Evolutionary conservation across 2,797 vertebrate species (phyloP).

Genomic region (Rhinichthys osculus): DNA sequence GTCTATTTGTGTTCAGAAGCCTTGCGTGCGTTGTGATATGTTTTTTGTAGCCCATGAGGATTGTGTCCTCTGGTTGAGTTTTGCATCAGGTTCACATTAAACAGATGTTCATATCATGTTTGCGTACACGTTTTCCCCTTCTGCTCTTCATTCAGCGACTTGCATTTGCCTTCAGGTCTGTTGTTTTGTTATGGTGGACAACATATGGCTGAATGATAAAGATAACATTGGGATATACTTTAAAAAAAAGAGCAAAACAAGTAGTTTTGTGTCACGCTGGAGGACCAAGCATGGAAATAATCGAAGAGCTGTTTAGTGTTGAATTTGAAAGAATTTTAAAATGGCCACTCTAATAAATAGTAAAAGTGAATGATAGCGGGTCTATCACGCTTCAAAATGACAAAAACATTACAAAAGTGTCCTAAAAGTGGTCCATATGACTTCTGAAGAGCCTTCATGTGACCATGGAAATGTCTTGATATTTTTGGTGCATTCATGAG

Average conservation of each 20-base stretch:
- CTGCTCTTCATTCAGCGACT: background rate
- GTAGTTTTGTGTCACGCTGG: background rate
- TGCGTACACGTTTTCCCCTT: background rate
- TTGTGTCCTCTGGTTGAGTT: slow-evolving; percentile 7
- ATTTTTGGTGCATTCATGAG: background rate
- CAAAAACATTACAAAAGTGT: background rate
- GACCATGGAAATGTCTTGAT: background rate
- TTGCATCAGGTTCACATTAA: background rate
- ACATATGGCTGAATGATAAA: background rate
- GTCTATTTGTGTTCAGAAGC: background rate
- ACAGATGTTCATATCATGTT: slow-evolving; percentile 23
- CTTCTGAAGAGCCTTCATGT: background rate
- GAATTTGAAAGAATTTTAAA: background rate
- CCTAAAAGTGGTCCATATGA: background rate
- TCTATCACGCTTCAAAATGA: background rate
- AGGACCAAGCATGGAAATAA: background rate
- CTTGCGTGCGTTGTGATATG: background rate
- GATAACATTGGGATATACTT: background rate
- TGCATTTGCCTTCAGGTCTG: slow-evolving; percentile 12
- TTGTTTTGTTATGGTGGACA: background rate
- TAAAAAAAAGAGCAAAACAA: background rate
- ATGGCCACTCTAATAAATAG: background rate
- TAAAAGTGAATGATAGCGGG: background rate
- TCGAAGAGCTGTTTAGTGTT: background rate
- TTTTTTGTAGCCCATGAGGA: background rate